phyloP scores from a whole-genome alignment of 2,113 vertebrate genomes.

The Pomatorhinus ruficollis region DNA sequence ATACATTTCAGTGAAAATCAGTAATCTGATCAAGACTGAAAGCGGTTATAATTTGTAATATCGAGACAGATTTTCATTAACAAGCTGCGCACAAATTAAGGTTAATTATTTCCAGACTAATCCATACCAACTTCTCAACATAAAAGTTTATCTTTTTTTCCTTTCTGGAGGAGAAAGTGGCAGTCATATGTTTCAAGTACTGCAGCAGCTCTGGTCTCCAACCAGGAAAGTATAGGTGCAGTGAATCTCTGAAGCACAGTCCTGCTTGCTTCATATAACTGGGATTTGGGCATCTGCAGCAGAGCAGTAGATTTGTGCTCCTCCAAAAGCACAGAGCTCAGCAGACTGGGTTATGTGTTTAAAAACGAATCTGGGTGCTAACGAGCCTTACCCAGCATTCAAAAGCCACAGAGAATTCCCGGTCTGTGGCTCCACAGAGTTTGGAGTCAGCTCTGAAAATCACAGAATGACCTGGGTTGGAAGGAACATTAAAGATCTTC shows the following conservation, averaged over 20 bases:
- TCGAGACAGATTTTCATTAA: neutral
- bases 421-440: neutral
- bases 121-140: neutral
- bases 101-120: neutral
- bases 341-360: neutral
- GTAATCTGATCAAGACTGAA: neutral
- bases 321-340: neutral
- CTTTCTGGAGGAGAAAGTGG: neutral
- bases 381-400: neutral
- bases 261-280: neutral
- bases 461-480: neutral
- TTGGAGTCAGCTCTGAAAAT: neutral
- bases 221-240: neutral
- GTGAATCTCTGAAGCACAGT: neutral
- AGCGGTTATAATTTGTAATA: neutral
- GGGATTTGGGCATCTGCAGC: neutral
- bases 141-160: neutral
- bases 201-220: neutral
- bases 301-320: neutral
- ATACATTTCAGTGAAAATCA: neutral
- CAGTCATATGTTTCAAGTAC: neutral
- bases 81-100: neutral
- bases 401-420: neutral
- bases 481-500: neutral
- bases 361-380: neutral